Evolutionary conservation across 2,888 invertebrate species (phyloP).

Genomic region (Amaurobius ferox): DNA sequence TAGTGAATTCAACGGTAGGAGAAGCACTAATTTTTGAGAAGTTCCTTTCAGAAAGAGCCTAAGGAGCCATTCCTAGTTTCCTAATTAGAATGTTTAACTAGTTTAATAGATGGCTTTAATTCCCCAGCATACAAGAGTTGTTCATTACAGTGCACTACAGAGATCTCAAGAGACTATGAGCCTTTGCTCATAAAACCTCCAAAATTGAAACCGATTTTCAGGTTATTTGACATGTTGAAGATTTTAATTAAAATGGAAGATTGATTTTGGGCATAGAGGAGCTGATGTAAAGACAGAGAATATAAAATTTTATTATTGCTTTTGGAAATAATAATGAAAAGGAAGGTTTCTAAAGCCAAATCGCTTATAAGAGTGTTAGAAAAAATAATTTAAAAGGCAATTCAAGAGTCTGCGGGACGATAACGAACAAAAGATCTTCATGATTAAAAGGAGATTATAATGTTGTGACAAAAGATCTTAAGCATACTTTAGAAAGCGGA

Average conservation of each 20-base stretch:
- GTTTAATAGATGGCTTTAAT: slow-evolving; percentile 69
- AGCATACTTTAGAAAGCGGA: too few species aligned
- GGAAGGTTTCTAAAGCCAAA: too few species aligned
- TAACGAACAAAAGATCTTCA: too few species aligned
- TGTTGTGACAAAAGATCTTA: too few species aligned
- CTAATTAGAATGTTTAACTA: slow-evolving; percentile 66
- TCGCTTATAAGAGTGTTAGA: too few species aligned
- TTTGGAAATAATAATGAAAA: too few species aligned
- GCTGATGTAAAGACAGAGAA: too few species aligned
- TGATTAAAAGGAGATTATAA: too few species aligned
- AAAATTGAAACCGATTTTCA: slow-evolving; percentile 51
- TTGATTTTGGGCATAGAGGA: slow-evolving; percentile 42
- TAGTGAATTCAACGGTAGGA: slow-evolving; percentile 24
- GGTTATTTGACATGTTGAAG: slow-evolving; percentile 47
- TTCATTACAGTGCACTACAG: slow-evolving; percentile 55
- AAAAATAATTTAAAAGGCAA: too few species aligned
- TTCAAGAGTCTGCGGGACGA: too few species aligned
- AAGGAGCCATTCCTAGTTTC: slow-evolving; percentile 56
- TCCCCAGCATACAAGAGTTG: slow-evolving; percentile 42
- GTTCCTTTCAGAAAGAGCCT: slow-evolving; percentile 40
- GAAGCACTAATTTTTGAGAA: slow-evolving; percentile 47
- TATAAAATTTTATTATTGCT: too few species aligned
- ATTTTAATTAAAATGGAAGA: slow-evolving; percentile 58
- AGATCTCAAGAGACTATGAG: slow-evolving; percentile 25
- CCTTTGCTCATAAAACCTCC: slow-evolving; percentile 22